Evolutionary conservation across 2,113 vertebrate species (phyloP).

Genomic region (Oophaga pumilio): DNA sequence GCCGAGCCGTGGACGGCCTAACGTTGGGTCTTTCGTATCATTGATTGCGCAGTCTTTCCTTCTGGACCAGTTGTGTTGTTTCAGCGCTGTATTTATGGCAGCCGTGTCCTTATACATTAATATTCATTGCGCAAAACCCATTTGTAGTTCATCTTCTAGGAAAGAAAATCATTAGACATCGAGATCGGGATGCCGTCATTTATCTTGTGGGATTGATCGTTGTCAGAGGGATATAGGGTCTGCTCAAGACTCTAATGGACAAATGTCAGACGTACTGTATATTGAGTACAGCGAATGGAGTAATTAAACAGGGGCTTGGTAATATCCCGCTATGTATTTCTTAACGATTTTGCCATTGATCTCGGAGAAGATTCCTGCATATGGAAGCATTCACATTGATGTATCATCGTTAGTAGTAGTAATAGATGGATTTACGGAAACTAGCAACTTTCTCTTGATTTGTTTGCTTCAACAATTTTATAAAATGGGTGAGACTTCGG

Average conservation of each 20-base stretch:
- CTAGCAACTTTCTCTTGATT: no score
- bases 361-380: not conserved
- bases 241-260: conserved; percentile 14
- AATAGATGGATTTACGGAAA: not conserved
- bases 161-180: conserved; percentile 50
- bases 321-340: not conserved
- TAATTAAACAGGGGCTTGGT: conserved; percentile 13
- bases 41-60: conserved; percentile 15
- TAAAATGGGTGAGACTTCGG: no score
- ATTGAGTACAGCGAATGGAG: conserved; percentile 1
- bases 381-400: not conserved
- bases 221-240: conserved; percentile 20
- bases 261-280: conserved; percentile 33
- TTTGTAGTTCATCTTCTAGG: conserved; percentile 37
- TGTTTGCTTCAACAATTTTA: no score
- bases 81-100: not conserved
- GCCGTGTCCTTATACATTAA: conserved; percentile 10
- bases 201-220: conserved; percentile 42
- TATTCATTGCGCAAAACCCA: conserved; percentile 26
- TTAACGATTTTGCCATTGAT: not conserved
- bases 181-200: conserved; percentile 24
- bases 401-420: not conserved
- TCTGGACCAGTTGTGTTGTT: not conserved
- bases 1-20: not conserved
- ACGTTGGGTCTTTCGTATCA: not conserved